A percentile compares a stretch with the other conserved stretches of the same genome.
These are phyloP conservation scores for Solea senegalensis DNA, from an alignment of 2,113 vertebrate species.

Conservation along the genomic window DNA sequence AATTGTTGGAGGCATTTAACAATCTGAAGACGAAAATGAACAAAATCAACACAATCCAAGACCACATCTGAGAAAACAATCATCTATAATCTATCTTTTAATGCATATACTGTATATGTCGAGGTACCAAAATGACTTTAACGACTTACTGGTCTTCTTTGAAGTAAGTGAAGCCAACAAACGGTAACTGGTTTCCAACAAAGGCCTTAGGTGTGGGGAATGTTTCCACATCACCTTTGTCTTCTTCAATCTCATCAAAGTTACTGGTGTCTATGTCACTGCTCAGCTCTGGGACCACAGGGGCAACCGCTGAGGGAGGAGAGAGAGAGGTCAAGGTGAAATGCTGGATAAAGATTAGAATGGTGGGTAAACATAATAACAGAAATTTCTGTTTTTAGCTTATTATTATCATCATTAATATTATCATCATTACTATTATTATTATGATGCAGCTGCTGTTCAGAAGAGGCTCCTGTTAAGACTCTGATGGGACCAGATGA, in stretches of 20 bases:
- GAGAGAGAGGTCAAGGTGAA: conserved; percentile 6
- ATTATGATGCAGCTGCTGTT: not conserved
- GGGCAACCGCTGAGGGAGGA: conserved; percentile 86
- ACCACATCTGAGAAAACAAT: not conserved
- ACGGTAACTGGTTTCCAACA: conserved; percentile 97
- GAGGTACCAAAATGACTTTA: not conserved
- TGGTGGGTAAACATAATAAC: conserved; percentile 7
- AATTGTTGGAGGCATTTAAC: conserved; percentile 87
- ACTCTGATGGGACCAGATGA: not conserved
- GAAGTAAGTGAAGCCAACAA: conserved; percentile 98
- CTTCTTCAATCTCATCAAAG: conserved; percentile 98
- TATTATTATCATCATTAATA: not conserved
- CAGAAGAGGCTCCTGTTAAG: not conserved
- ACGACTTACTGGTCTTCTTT: conserved; percentile 94
- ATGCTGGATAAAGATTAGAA: conserved; percentile 16
- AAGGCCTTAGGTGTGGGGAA: conserved; percentile 97
- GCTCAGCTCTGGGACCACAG: conserved; percentile 96
- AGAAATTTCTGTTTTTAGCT: not conserved
- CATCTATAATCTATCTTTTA: not conserved
- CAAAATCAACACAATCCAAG: conserved; percentile 21
- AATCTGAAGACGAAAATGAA: conserved; percentile 81
- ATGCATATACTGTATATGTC: not conserved
- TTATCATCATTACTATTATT: not conserved
- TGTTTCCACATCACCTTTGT: conserved; percentile 96
- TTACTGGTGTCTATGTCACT: conserved; percentile 99